Base-by-base conservation (phyloP, 2,888 invertebrate genomes). In the Rhagium mordax region DNA sequence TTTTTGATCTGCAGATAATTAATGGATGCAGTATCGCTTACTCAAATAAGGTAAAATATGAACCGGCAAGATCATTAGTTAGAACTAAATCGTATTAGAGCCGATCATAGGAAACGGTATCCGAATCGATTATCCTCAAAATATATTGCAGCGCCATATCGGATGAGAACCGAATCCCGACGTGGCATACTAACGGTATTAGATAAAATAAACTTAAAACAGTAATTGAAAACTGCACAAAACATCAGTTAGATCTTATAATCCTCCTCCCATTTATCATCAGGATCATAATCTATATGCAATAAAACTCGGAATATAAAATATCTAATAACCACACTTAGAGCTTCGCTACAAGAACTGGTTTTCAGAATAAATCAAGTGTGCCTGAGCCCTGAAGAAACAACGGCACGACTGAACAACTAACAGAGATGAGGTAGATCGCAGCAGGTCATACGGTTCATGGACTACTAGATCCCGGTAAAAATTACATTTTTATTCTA, bases 391-490 rank as follows among this genome's bases (percentile, higher is more conserved):
- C 76, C 75, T 75, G 78, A 74, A 85, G 84, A 85, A 86, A 85
- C 86, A 85, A 85, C 85, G 76, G 85, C 85, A 86, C 85, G 85
- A 85, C 85, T 79, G 79, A 81, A 77, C 80, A 76, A 81, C 80
- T 75, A 79, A 81, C 81, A 81, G 81, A 81, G 83, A 82, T 82
- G 79, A 81, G 84, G 83, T 82, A 82, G 84, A 86, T 86, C 85
- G 82, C 84, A 82, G 82, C 87, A 85, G 87, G 86, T 87, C 86
- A 86, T 84, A 81, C 84, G 84, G 87, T 87, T 87, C 87, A 87
- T 84, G 87, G 86, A 87, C 86, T 86, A 86, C 86, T 86, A 85
- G 85, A 85, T 84, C 81, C 80, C 81, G 76, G 83, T 82, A 84
- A 85, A 85, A 84, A 82, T 75, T 77, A 69, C 75, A 77, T 74